These are phyloP conservation scores for Ostrea denselamellosa DNA, from an alignment of 1,140 invertebrate genomes.

Conservation along the genomic window DNA sequence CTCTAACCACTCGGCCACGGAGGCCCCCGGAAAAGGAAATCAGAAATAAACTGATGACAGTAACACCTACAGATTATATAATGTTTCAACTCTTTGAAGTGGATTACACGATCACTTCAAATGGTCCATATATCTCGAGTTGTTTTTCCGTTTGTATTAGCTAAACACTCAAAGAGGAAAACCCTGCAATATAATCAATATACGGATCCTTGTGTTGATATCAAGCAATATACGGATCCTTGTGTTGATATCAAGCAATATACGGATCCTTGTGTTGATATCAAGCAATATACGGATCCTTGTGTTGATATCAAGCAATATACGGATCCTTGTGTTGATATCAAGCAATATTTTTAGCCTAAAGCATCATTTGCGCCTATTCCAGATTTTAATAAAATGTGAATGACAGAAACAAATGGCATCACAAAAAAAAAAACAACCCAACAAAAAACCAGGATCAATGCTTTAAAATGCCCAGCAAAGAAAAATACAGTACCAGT, in stretches of 20 bases:
- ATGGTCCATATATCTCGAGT: slow-evolving; percentile 21
- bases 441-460: no score
- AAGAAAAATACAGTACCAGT: no score
- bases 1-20: no score
- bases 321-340: not conserved
- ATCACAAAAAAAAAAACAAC: no score
- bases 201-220: not conserved
- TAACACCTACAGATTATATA: not conserved
- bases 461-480: no score
- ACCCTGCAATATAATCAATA: not conserved
- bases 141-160: slow-evolving; percentile 27
- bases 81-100: not conserved
- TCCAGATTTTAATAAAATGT: not conserved
- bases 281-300: not conserved
- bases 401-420: not conserved
- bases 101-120: not conserved
- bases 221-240: not conserved
- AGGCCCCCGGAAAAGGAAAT: not conserved
- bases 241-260: not conserved
- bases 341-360: not conserved
- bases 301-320: no score
- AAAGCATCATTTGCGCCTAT: not conserved
- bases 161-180: not conserved
- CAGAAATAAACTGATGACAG: slow-evolving; percentile 8
- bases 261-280: no score